Conservation (phyloP, 2,797 vertebrate species). For the Rhabdophis nuchalis region DNA sequence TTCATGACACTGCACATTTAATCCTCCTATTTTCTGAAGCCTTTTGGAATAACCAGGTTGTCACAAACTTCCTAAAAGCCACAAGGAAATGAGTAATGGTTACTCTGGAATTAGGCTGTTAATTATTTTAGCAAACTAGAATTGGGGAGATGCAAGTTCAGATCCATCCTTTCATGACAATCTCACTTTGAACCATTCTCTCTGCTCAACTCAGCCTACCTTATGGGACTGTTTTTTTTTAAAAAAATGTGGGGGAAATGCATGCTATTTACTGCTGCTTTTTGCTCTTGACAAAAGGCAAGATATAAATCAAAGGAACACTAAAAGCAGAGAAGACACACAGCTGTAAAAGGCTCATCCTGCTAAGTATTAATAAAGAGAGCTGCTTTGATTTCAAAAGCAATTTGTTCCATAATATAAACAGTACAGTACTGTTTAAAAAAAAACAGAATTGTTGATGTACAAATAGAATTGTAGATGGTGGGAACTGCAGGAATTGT, state of each 20-base stretch:
- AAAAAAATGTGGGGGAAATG: neutral
- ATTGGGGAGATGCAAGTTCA: neutral
- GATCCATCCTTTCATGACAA: neutral
- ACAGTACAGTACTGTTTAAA: neutral
- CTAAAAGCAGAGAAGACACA: neutral
- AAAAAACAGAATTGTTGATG: neutral
- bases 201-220: neutral
- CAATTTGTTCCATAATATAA: neutral
- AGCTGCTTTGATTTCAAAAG: neutral
- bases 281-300: neutral
- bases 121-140: neutral
- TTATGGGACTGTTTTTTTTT: neutral
- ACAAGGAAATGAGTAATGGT: neutral
- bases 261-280: neutral
- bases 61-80: neutral
- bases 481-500: neutral
- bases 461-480: neutral
- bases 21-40: neutral
- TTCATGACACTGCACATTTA: neutral
- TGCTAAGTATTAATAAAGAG: neutral
- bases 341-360: neutral
- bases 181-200: neutral
- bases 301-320: neutral
- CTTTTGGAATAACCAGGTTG: neutral
- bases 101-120: neutral